phyloP scores from a whole-genome alignment of 1,140 invertebrate species.

The Lutraria rhynchaena region DNA sequence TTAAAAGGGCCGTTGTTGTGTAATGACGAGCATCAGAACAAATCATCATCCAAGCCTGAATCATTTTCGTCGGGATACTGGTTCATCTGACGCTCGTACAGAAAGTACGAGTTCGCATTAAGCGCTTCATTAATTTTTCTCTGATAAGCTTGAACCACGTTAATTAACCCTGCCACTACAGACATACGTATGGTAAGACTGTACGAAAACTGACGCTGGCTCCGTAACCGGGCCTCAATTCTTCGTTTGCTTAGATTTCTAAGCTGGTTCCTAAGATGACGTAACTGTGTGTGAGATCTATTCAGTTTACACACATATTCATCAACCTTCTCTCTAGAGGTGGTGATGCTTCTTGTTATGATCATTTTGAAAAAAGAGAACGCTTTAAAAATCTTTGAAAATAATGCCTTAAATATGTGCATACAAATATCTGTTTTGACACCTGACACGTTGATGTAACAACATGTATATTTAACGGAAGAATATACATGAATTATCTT shows the following conservation, averaged over 20 bases:
- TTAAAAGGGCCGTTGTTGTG: constrained; percentile 39
- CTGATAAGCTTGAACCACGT: constrained; percentile 18
- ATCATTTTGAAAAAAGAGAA: neutral
- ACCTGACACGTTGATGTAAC: neutral
- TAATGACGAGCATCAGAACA: neutral
- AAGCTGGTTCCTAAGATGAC: neutral
- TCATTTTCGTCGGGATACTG: neutral
- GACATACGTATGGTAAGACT: constrained; percentile 30
- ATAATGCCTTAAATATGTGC: neutral
- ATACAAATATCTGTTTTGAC: neutral
- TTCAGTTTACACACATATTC: neutral
- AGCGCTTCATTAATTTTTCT: constrained; percentile 7
- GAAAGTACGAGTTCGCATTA: neutral
- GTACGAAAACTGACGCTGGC: constrained; percentile 21
- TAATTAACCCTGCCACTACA: constrained; percentile 17
- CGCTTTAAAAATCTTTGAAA: neutral
- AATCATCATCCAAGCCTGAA: neutral
- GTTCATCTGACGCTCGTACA: neutral
- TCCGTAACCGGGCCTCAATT: neutral
- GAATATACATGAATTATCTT: neutral
- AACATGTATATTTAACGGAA: neutral
- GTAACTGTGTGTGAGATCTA: neutral
- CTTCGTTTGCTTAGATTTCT: neutral
- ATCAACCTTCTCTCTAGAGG: neutral
- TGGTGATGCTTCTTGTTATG: neutral